Base-by-base conservation (phyloP, 37 sponge, comb jelly and placozoan species). In the Dysidea cf. avara region DNA sequence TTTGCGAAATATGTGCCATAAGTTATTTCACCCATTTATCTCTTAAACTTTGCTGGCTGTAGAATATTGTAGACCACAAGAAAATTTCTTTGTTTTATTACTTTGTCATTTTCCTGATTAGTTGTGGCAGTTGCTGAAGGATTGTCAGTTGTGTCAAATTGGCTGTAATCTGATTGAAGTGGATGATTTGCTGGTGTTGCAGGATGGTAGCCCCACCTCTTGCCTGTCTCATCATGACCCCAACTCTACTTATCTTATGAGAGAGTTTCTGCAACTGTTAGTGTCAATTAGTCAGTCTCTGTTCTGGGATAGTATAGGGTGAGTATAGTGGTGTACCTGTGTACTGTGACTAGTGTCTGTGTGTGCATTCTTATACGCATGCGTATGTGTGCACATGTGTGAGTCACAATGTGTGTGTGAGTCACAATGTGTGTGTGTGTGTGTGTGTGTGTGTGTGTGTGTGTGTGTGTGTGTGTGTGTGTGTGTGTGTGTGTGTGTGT, bases 191-290 rank as follows among this genome's bases (percentile, higher is more conserved):
- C n/a, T n/a, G n/a, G n/a, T n/a, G n/a, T n/a, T n/a, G n/a, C n/a
- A n/a, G n/a, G n/a, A n/a, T n/a, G n/a, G n/a, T n/a, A n/a, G n/a
- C n/a, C n/a, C n/a, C n/a, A n/a, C n/a, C n/a, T n/a, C n/a, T n/a
- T n/a, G n/a, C n/a, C n/a, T n/a, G n/a, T n/a, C n/a, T n/a, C n/a
- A n/a, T n/a, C 75, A 61, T 26, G 24, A 72, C 56, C 69, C 70
- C 36, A 43, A 24, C 24, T 28, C 66, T 12, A 26, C 61, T 36
- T 50, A 83, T 39, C 79, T 92, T 25, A 76, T 92, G 87, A 78
- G 92, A 57, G 86, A 86, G 74, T 92, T 87, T 54, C 77, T 92
- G 35, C 92, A 86, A 31, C 53, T 64, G 59, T 50, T 92, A 33
- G 87, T 86, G 2, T 70, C 51, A 25, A 39, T 91, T 2, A 66